Evolutionary conservation across 2,888 invertebrate genomes (phyloP), one percentile per base, ranked within the genome.

Genomic region (Agonopterix heracliana): DNA sequence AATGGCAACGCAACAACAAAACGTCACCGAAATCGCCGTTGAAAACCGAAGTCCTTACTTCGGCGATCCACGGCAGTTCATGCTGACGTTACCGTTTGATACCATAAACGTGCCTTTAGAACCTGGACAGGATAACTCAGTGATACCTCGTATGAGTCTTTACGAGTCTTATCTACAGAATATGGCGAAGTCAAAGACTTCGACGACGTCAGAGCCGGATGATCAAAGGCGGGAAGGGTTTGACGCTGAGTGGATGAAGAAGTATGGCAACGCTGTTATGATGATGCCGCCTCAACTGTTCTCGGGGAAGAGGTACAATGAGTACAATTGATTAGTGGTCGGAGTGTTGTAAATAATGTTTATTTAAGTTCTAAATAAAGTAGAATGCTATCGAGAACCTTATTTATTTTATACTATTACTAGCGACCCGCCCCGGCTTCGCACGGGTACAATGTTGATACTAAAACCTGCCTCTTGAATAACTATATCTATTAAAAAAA

Each of bases 81-180:
- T 84, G 68, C 52, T 85, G 0, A 83, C 84, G 0, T 51, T 87
- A n/a, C 87, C 87, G 0, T 87, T 78, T 36, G 84, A 79, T 2
- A 81, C 85, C 0, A 71, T 87, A 0, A 84, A 86, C 12, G 71
- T 88, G 0, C 87, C 87, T 1, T 49, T 88, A 12, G 81, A 84
- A 55, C 87, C 87, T 0, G 74, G 78, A 0, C 84, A 77, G 52
- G 79, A 82, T 7, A 86, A 86, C 48, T 80, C 81, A 0, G 83
- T 87, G 1, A 62, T 86, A 46, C 83, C 86, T n/a, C 63, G 81
- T 35, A 74, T 87, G 64, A 86, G 87, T 50, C 66, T 87, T 0
- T 88, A 88, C 41, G 87, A 88, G 51, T 81, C 87, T 0, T 88
- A 88, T 53, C 57, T 88, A 1, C 77, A 80, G 50, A 85, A 72